These are phyloP conservation scores for Trichogramma pretiosum DNA, from an alignment of 1,140 invertebrate species.

Conservation along the genomic window DNA sequence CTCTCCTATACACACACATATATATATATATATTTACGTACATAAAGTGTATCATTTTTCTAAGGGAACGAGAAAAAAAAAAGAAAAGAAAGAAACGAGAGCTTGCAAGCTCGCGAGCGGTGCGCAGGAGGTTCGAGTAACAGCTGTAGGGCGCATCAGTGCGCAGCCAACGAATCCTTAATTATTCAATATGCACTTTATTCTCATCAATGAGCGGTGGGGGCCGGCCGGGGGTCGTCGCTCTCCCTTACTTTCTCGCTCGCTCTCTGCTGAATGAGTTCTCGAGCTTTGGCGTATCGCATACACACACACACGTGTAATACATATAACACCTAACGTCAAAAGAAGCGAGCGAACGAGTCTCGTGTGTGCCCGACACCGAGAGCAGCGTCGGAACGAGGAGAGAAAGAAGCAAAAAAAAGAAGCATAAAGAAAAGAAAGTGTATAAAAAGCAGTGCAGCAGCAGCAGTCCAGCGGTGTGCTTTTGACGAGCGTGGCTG, in stretches of 20 bases:
- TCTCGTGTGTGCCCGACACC: constrained; percentile 1
- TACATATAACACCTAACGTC: neutral
- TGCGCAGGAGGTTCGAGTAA: too few species aligned
- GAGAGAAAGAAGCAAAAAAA: neutral
- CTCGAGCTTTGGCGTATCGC: too few species aligned
- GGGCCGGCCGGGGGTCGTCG: too few species aligned
- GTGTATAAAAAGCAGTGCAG: neutral
- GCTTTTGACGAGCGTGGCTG: neutral
- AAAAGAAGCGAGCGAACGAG: neutral
- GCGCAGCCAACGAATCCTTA: neutral
- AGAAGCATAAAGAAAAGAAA: neutral
- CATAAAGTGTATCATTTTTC: too few species aligned
- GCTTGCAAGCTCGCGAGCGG: neutral
- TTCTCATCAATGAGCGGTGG: neutral
- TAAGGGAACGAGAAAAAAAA: neutral
- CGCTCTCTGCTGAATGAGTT: too few species aligned
- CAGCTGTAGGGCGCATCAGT: too few species aligned
- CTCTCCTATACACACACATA: too few species aligned
- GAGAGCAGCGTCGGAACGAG: neutral
- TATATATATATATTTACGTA: too few species aligned
- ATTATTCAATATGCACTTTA: constrained; percentile 13
- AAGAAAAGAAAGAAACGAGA: neutral
- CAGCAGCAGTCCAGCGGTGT: neutral
- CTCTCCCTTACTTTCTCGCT: neutral
- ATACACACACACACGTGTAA: too few species aligned